A percentile compares a stretch with the other conserved stretches of the same genome.
Conservation (phyloP, 2,888 invertebrate genomes). For the Lamproptera curius region DNA sequence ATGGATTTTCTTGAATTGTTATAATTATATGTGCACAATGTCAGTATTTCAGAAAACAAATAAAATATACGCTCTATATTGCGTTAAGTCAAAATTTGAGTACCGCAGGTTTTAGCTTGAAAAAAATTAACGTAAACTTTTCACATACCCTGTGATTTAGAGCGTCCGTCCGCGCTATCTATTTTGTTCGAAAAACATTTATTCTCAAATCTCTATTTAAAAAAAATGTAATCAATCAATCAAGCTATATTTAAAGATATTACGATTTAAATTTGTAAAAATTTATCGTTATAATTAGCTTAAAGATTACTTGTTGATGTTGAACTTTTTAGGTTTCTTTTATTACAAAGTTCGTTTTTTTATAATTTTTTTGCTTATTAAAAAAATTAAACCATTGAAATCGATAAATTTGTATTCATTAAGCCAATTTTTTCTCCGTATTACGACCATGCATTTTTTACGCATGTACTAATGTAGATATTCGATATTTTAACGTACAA, state of each 20-base stretch:
- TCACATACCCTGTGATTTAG: conserved; percentile 61
- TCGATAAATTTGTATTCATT: neutral
- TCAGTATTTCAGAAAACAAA: too few relatives aligned
- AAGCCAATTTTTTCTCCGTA: neutral
- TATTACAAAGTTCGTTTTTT: neutral
- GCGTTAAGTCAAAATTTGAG: conserved; percentile 34
- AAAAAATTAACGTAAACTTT: conserved; percentile 55
- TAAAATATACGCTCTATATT: too few relatives aligned
- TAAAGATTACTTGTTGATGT: too few relatives aligned
- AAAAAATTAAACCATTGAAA: neutral
- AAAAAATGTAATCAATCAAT: conserved; percentile 46
- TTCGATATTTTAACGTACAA: too few relatives aligned
- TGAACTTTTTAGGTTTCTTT: too few relatives aligned
- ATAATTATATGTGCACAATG: too few relatives aligned
- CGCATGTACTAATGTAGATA: neutral
- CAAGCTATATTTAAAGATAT: neutral
- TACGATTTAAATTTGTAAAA: neutral
- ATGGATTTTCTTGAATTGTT: too few relatives aligned
- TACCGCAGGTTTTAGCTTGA: conserved; percentile 24
- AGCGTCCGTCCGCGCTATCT: conserved; percentile 47
- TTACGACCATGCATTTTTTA: neutral
- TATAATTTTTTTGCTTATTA: neutral
- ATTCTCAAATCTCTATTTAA: conserved; percentile 40
- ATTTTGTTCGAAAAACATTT: conserved; percentile 45
- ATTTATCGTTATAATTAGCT: too few relatives aligned